Percentiles rank a stretch among this genome's conserved stretches.
These are phyloP conservation scores for Lineus longissimus DNA, from an alignment of 1,140 invertebrate species.

Conservation along the genomic window DNA sequence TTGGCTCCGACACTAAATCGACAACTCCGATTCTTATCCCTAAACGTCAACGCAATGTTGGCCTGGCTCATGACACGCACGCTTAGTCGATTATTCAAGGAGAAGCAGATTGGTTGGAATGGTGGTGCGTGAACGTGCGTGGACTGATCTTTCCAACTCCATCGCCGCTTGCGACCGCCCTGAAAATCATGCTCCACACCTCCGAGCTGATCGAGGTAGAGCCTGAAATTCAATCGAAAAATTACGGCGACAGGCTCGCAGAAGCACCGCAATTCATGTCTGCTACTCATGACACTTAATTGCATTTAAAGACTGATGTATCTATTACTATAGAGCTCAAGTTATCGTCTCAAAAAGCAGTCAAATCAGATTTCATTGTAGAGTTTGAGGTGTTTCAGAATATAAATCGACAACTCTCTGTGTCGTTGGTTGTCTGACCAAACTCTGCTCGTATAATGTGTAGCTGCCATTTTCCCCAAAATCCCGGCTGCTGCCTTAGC, in stretches of 20 bases:
- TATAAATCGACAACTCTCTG: too few species aligned
- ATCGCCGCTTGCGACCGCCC: conserved; percentile 36
- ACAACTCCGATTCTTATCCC: conserved; percentile 35
- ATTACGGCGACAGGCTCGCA: not conserved
- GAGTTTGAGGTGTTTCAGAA: too few species aligned
- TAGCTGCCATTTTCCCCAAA: too few species aligned
- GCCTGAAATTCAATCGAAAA: conserved; percentile 25
- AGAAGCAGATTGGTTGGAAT: conserved; percentile 49
- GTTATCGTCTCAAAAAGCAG: too few species aligned
- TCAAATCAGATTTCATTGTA: too few species aligned
- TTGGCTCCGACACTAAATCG: conserved; percentile 47
- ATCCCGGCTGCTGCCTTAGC: too few species aligned
- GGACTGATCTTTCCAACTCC: conserved; percentile 45
- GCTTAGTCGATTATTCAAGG: conserved; percentile 36
- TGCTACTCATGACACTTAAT: too few species aligned
- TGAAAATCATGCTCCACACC: conserved; percentile 41
- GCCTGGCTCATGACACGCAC: conserved; percentile 45
- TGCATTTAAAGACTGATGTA: too few species aligned
- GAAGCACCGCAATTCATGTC: not conserved
- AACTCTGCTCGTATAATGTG: too few species aligned
- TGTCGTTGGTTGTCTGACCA: too few species aligned
- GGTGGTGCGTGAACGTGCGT: conserved; percentile 51
- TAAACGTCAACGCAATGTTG: conserved; percentile 44
- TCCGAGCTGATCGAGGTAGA: conserved; percentile 43
- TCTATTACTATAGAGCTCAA: too few species aligned